A percentile compares a stretch with the other conserved stretches of the same genome.
These are phyloP conservation scores for Gambusia holbrooki DNA, from an alignment of 2,113 vertebrate species.

Conservation along the genomic window DNA sequence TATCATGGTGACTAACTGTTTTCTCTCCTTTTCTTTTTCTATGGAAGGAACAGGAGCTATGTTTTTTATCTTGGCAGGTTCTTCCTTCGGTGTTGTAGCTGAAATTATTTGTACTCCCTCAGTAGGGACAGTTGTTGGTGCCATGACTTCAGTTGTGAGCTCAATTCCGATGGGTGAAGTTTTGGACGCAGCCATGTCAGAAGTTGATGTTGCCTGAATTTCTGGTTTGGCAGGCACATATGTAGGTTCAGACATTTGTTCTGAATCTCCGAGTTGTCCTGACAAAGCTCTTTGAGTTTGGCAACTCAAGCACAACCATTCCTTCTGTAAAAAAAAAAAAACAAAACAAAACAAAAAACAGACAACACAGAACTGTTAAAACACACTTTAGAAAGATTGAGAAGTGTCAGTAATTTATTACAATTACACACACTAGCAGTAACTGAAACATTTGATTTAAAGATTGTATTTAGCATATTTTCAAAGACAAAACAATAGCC, in stretches of 20 bases:
- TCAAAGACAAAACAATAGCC: too few species aligned
- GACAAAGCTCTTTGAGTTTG: slow-evolving; percentile 92
- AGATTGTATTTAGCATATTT: neutral
- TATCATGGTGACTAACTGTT: slow-evolving; percentile 8
- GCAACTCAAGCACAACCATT: slow-evolving; percentile 97
- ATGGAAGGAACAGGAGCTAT: neutral
- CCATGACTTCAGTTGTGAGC: slow-evolving; percentile 16
- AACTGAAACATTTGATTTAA: neutral
- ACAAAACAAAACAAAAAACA: slow-evolving; percentile 21
- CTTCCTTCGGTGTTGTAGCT: slow-evolving; percentile 23
- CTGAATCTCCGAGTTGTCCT: slow-evolving; percentile 86
- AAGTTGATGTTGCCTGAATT: slow-evolving; percentile 25
- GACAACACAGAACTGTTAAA: slow-evolving; percentile 7
- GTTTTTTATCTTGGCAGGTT: slow-evolving; percentile 31
- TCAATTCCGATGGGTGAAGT: slow-evolving; percentile 19
- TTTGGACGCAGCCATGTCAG: slow-evolving; percentile 31
- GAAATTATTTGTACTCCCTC: slow-evolving; percentile 56
- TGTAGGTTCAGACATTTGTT: slow-evolving; percentile 74
- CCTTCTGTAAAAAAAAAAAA: slow-evolving; percentile 80
- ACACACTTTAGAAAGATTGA: neutral
- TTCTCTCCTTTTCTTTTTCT: slow-evolving; percentile 6
- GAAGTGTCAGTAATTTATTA: neutral
- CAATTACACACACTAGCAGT: neutral
- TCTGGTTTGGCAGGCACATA: slow-evolving; percentile 56
- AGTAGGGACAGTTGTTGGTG: slow-evolving; percentile 33